These are phyloP conservation scores for Galeopterus variegatus DNA, from an alignment of 2,113 vertebrate species.

Conservation along the genomic window DNA sequence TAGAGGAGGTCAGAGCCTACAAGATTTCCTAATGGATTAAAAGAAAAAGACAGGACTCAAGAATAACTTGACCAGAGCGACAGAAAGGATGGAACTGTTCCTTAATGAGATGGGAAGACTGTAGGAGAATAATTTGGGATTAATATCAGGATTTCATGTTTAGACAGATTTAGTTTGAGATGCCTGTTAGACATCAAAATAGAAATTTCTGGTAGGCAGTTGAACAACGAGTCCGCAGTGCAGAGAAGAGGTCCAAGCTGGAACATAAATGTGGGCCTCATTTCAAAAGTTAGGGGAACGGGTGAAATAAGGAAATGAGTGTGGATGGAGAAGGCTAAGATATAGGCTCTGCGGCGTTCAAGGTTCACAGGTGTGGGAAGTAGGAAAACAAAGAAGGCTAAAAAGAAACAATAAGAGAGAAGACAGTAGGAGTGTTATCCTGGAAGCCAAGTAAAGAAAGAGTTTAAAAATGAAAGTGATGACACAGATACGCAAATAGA, in stretches of 20 bases:
- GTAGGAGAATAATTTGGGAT: not conserved
- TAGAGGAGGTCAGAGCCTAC: not conserved
- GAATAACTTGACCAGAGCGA: not conserved
- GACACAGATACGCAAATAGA: not conserved
- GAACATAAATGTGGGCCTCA: not conserved
- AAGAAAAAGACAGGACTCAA: constrained; percentile 16
- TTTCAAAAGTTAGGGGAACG: not conserved
- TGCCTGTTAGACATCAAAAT: not conserved
- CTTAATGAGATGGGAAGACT: not conserved
- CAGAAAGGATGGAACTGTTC: not conserved
- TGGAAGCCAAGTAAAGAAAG: not conserved
- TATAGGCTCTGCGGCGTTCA: not conserved
- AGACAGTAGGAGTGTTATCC: not conserved
- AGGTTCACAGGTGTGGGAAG: not conserved
- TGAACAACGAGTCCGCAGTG: not conserved
- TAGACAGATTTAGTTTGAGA: not conserved
- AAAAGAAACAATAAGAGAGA: not conserved
- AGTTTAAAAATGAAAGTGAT: not conserved
- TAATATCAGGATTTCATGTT: not conserved
- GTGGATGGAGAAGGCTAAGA: not conserved
- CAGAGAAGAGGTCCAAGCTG: not conserved
- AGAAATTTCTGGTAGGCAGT: not conserved
- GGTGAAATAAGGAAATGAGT: not conserved
- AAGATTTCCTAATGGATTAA: not conserved
- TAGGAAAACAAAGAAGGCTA: not conserved